Evolutionary conservation across 2,888 invertebrate species (phyloP).

Genomic region (Vanessa cardui): DNA sequence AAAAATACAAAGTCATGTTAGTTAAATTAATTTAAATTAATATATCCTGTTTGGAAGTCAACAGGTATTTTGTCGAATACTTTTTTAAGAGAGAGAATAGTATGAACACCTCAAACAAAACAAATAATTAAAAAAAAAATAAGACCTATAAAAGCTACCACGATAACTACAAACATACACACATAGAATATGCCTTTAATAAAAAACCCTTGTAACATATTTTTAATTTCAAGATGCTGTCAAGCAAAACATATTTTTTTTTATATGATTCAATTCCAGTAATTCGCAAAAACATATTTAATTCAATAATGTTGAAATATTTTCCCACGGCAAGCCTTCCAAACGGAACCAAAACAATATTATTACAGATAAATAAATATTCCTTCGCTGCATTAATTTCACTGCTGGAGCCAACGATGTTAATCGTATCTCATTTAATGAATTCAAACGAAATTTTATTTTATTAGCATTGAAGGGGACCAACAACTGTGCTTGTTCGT

Average conservation of each 20-base stretch:
- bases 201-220: too few species aligned
- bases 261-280: not conserved
- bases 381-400: slow-evolving; percentile 48
- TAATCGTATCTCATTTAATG: slow-evolving; percentile 37
- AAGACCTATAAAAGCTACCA: too few species aligned
- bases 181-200: too few species aligned
- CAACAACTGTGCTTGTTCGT: slow-evolving; percentile 25
- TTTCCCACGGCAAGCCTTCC: not conserved
- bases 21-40: too few species aligned
- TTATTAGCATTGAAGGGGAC: slow-evolving; percentile 26
- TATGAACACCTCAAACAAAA: too few species aligned
- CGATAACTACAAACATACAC: too few species aligned
- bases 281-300: not conserved
- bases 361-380: slow-evolving; percentile 48
- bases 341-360: slow-evolving; percentile 46
- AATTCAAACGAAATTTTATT: slow-evolving; percentile 21
- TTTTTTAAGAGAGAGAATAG: too few species aligned
- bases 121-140: too few species aligned
- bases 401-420: slow-evolving; percentile 35
- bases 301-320: not conserved
- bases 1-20: too few species aligned
- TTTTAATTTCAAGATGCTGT: too few species aligned
- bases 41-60: too few species aligned
- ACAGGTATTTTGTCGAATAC: too few species aligned
- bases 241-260: not conserved